These are phyloP conservation scores for Galeopsomyia nigrocyanea DNA, from an alignment of 2,888 invertebrate species.

Conservation along the genomic window DNA sequence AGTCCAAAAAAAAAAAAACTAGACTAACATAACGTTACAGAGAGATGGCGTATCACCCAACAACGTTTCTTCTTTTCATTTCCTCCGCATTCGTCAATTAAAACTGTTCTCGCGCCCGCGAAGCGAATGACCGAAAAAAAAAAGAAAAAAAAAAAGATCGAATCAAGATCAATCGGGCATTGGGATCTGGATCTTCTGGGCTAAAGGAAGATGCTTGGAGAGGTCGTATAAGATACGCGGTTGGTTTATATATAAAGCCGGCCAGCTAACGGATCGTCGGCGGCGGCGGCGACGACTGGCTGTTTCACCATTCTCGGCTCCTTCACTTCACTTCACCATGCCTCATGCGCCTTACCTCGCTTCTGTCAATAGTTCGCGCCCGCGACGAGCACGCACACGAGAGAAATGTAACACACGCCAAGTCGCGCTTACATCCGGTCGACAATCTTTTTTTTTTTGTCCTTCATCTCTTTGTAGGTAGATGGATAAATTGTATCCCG, in stretches of 20 bases:
- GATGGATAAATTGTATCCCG: too few species aligned
- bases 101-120: too few species aligned
- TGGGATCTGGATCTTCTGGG: constrained; percentile 1
- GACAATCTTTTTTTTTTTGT: neutral
- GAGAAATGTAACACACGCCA: constrained; percentile 34
- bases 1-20: neutral
- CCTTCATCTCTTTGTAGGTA: neutral
- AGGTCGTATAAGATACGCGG: neutral
- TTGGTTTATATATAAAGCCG: constrained; percentile 36
- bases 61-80: too few species aligned
- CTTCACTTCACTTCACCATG: too few species aligned
- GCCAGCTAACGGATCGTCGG: constrained; percentile 46
- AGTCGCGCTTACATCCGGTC: constrained; percentile 27
- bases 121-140: neutral
- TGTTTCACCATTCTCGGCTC: constrained; percentile 37
- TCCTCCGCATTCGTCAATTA: too few species aligned
- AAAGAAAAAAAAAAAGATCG: neutral
- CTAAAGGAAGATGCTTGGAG: neutral
- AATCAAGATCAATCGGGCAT: constrained; percentile 17
- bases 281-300: neutral
- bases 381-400: neutral
- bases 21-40: neutral
- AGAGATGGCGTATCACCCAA: too few species aligned
- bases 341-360: too few species aligned
- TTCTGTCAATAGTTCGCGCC: constrained; percentile 32